These are phyloP conservation scores for Odocoileus virginianus DNA, from an alignment of 2,113 vertebrate genomes.

Conservation along the genomic window DNA sequence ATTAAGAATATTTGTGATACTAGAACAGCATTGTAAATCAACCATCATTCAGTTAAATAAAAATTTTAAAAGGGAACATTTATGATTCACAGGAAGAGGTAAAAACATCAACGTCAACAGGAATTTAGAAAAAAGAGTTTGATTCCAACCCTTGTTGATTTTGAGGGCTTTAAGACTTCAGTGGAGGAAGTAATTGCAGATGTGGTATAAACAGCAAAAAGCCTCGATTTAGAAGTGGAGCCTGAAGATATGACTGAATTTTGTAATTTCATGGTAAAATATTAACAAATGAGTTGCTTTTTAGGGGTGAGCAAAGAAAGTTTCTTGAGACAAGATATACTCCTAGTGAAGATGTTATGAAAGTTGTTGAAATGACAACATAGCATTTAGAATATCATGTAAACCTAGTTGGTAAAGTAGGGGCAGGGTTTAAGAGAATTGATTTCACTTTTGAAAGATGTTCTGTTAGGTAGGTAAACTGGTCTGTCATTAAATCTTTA, in stretches of 20 bases:
- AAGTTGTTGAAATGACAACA: not conserved
- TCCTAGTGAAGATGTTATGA: not conserved
- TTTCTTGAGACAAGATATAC: not conserved
- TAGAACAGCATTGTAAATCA: not conserved
- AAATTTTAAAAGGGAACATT: not conserved
- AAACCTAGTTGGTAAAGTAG: not conserved
- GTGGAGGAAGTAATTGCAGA: not conserved
- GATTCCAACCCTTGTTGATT: not conserved
- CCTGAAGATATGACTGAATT: not conserved
- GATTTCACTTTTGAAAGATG: not conserved
- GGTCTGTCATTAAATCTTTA: not conserved
- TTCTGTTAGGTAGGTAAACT: not conserved
- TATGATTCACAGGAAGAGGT: not conserved
- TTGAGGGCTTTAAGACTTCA: not conserved
- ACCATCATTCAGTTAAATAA: not conserved
- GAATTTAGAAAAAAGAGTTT: not conserved
- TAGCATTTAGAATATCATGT: not conserved
- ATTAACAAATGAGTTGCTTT: not conserved
- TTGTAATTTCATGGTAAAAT: not conserved
- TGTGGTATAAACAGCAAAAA: not conserved
- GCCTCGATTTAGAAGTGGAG: not conserved
- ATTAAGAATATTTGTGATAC: not conserved
- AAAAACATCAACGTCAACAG: not conserved
- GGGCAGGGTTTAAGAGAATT: not conserved
- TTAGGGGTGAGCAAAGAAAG: not conserved